These are phyloP conservation scores for Drosophila persimilis DNA, from an alignment of 1,140 invertebrate genomes.

Conservation along the genomic window DNA sequence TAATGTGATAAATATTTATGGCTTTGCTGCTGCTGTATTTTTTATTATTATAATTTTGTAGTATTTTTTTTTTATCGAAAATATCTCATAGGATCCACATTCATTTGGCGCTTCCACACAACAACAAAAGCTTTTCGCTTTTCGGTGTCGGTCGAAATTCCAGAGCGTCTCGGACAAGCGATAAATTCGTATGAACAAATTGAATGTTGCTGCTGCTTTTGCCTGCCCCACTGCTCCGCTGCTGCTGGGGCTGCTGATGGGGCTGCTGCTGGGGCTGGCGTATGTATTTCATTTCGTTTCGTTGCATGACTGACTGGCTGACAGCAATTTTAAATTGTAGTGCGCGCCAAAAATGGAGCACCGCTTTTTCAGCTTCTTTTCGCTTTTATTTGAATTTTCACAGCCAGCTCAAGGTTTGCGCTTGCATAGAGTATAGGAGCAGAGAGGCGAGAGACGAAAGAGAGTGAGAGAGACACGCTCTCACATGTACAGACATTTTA, in stretches of 20 bases:
- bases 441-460: no score
- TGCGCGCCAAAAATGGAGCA: slow-evolving; percentile 75
- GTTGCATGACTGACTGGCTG: slow-evolving; percentile 76
- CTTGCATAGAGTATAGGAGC: slow-evolving; percentile 20
- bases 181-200: slow-evolving; percentile 77
- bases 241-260: slow-evolving; percentile 22
- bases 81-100: slow-evolving; percentile 38
- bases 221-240: slow-evolving; percentile 6
- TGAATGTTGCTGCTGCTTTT: slow-evolving; percentile 47
- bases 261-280: slow-evolving; percentile 33
- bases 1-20: slow-evolving; percentile 17
- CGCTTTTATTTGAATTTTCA: slow-evolving; percentile 59
- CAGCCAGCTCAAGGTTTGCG: slow-evolving; percentile 72
- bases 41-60: slow-evolving; percentile 4
- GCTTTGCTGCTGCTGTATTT: neutral
- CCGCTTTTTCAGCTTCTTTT: slow-evolving; percentile 20
- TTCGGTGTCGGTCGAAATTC: slow-evolving; percentile 51
- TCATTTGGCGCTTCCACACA: slow-evolving; percentile 37
- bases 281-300: slow-evolving; percentile 79
- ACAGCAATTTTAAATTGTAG: slow-evolving; percentile 77
- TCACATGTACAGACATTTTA: slow-evolving; percentile 70
- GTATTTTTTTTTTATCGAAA: slow-evolving; percentile 3
- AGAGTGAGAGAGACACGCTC: slow-evolving; percentile 12
- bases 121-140: slow-evolving; percentile 27
- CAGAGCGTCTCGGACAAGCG: slow-evolving; percentile 64